These are phyloP conservation scores for Cyanoramphus novaezelandiae DNA, from an alignment of 2,113 vertebrate genomes.

Conservation along the genomic window DNA sequence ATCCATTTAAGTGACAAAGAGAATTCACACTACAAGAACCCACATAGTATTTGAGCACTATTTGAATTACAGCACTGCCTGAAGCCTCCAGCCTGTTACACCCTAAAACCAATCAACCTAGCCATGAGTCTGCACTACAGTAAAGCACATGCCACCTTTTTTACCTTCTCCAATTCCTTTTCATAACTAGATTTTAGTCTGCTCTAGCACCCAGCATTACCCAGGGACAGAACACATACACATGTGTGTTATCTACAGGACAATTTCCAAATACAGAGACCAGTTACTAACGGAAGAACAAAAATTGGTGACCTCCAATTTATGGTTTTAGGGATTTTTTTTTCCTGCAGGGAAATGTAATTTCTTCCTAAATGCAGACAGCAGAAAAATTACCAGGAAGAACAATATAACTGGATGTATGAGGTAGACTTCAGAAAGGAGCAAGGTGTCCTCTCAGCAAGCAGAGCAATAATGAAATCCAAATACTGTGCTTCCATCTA, in stretches of 20 bases:
- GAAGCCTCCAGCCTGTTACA: background rate
- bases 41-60: rapidly evolving
- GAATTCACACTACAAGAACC: background rate
- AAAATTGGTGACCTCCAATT: background rate
- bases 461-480: background rate
- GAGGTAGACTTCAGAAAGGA: background rate
- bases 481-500: constrained; percentile 60
- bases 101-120: background rate
- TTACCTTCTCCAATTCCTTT: background rate
- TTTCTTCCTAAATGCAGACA: background rate
- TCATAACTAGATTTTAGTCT: background rate
- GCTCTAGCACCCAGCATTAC: background rate
- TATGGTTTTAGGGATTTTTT: background rate
- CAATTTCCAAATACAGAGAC: background rate
- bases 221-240: background rate
- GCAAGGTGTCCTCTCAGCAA: background rate
- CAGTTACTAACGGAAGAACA: background rate
- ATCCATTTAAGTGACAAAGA: background rate
- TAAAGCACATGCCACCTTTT: background rate
- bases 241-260: rapidly evolving
- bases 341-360: background rate
- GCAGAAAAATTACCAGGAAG: background rate
- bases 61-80: background rate
- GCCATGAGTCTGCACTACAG: background rate
- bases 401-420: rapidly evolving